Evolutionary conservation across 30 jellyfish, hydroid and myxozoan genomes (phyloP), one percentile per base, ranked within the genome.

Genomic region (Nemopilema nomurai): DNA sequence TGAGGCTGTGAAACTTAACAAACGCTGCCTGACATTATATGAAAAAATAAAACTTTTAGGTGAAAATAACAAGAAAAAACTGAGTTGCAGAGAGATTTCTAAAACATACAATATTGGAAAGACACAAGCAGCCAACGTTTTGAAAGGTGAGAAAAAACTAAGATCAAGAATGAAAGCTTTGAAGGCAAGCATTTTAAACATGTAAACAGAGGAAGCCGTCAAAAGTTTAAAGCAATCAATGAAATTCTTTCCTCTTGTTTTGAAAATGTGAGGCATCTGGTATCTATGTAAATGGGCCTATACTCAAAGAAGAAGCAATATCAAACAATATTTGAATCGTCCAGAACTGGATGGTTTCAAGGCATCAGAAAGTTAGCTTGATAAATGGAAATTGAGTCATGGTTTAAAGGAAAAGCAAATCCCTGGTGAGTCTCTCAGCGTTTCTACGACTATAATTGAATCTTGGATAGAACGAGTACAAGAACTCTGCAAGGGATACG

Each of bases 321-420:
- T 67, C 90, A 81, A 81, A 69, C 28, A 50, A 67, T 67, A 52
- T 26, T 64, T 31, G 62, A 79, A 79, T 25, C 86, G 53, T 24
- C 88, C 75, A 22, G 88, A 51, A 51, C 29, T 79, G 28, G 85
- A 79, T 20, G 26, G 63, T 27, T 51, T 79, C 62, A 67, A 30
- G 90, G 92, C 92, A 20, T 73, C 84, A 20, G 8, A 81, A 22
- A 82, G 91, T 0, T 23, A 87, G 92, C 84, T 74, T 52, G 92
- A 83, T 57, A 83, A 83, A 24, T 81, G 72, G 89, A 81, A 67
- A 49, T 30, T 67, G 75, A 64, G 51, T 0, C 74, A 81, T 68
- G 90, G 79, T 24, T 20, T 81, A 30, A 66, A 50, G 85, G 88
- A 79, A 79, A 1, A 57, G 1, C 88, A 63, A 63, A 79, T 50